Conservation (phyloP, 2,797 vertebrate species). For the Potorous gilbertii region DNA sequence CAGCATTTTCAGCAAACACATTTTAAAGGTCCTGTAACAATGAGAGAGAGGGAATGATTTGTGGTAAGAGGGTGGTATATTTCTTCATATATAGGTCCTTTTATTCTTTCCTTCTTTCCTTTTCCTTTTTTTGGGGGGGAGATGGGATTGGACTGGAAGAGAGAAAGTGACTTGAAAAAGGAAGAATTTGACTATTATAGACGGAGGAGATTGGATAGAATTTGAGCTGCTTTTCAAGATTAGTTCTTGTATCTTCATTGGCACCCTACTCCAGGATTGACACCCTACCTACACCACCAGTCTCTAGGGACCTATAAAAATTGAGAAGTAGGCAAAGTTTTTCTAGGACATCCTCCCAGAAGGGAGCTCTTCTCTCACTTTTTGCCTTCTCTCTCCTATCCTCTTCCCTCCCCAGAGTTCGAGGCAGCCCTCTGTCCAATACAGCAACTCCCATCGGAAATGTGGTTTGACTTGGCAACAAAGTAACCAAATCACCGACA, state of each 20-base stretch:
- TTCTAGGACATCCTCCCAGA: background rate
- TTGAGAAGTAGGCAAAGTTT: conserved; percentile 24
- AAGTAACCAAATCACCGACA: background rate
- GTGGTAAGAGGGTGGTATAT: background rate
- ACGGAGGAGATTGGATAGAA: conserved; percentile 15
- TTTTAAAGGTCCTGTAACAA: conserved; percentile 47
- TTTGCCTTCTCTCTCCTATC: conserved; percentile 7
- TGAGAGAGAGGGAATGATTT: background rate
- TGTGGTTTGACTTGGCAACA: background rate
- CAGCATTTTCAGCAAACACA: conserved; percentile 1
- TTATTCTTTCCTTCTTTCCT: background rate
- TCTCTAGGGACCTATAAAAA: background rate
- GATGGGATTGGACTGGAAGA: background rate
- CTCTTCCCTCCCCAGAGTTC: background rate
- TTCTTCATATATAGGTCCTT: background rate
- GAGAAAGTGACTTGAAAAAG: background rate
- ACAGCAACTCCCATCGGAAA: background rate
- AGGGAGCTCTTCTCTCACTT: background rate
- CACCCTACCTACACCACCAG: too few species aligned
- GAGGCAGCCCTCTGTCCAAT: background rate
- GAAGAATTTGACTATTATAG: conserved; percentile 1
- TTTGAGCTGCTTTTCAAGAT: conserved; percentile 4
- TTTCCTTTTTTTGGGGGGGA: background rate
- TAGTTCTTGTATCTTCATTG: background rate
- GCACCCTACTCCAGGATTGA: background rate